Evolutionary conservation across 1,140 invertebrate genomes (phyloP).

Genomic region (Dreissena rostriformis): DNA sequence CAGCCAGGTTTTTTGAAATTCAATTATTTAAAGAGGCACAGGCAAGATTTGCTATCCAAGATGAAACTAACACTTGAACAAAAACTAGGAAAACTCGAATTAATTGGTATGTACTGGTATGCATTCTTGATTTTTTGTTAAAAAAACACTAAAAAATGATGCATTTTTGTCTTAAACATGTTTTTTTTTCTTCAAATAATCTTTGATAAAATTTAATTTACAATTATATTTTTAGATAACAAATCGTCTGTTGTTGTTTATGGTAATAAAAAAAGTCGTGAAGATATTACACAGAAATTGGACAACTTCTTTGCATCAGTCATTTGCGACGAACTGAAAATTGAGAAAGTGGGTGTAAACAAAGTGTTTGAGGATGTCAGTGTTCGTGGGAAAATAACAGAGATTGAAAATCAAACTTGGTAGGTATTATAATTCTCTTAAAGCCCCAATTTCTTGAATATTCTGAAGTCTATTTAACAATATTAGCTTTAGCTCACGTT

Average conservation of each 20-base stretch:
- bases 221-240: background rate
- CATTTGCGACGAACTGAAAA: background rate
- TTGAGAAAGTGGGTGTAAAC: conserved; percentile 35
- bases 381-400: conserved; percentile 13
- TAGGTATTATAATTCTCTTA: background rate
- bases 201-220: background rate
- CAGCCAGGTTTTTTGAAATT: conserved; percentile 4
- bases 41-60: background rate
- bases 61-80: conserved; percentile 20
- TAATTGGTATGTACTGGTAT: conserved; percentile 4
- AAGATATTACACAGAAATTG: conserved; percentile 11
- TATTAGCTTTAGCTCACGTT: no score
- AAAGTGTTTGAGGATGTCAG: conserved; percentile 29
- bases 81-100: background rate
- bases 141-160: no score
- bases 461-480: no score
- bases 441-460: no score
- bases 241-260: background rate
- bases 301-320: conserved; percentile 4
- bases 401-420: conserved; percentile 37
- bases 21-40: conserved; percentile 20
- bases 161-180: no score
- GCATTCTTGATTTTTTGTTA: no score
- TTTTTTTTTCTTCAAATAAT: no score
- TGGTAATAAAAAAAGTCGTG: conserved; percentile 14